These are phyloP conservation scores for Chloropsis hardwickii DNA, from an alignment of 2,113 vertebrate genomes.

Conservation along the genomic window DNA sequence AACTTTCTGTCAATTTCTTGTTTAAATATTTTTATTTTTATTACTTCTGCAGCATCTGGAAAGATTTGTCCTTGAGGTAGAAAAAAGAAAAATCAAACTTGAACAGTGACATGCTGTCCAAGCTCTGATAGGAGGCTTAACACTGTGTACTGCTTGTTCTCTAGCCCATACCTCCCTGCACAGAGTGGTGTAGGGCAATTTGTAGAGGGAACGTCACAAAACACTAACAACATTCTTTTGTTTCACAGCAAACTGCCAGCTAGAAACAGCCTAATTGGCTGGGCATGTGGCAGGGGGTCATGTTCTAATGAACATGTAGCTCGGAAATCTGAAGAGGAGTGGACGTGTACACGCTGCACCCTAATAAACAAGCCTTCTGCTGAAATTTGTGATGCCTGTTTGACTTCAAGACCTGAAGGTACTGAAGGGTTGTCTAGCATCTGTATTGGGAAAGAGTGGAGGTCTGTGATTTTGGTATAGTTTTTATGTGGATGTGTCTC, in stretches of 20 bases:
- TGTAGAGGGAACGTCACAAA: conserved; percentile 10
- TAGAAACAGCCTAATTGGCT: conserved; percentile 75
- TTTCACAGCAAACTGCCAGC: conserved; percentile 78
- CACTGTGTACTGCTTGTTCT: not conserved
- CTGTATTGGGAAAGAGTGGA: not conserved
- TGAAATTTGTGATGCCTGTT: conserved; percentile 84
- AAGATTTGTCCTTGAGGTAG: not conserved
- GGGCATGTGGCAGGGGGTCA: conserved; percentile 58
- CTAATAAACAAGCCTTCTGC: conserved; percentile 83
- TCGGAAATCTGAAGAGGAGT: conserved; percentile 82
- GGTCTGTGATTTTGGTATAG: not conserved
- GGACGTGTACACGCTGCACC: conserved; percentile 85
- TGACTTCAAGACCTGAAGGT: conserved; percentile 83
- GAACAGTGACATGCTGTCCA: not conserved
- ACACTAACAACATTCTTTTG: conserved; percentile 44
- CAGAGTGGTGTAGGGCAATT: not conserved
- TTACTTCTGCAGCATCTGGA: not conserved
- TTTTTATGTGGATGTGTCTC: not conserved
- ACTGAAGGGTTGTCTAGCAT: conserved; percentile 41
- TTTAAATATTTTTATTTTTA: not conserved
- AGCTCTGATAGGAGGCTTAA: not conserved
- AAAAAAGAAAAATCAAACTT: not conserved
- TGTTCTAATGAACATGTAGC: conserved; percentile 68
- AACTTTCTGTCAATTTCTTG: not conserved
- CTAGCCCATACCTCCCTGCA: not conserved